phyloP scores from a whole-genome alignment of 2,113 vertebrate genomes.

The Hystrix cristata region DNA sequence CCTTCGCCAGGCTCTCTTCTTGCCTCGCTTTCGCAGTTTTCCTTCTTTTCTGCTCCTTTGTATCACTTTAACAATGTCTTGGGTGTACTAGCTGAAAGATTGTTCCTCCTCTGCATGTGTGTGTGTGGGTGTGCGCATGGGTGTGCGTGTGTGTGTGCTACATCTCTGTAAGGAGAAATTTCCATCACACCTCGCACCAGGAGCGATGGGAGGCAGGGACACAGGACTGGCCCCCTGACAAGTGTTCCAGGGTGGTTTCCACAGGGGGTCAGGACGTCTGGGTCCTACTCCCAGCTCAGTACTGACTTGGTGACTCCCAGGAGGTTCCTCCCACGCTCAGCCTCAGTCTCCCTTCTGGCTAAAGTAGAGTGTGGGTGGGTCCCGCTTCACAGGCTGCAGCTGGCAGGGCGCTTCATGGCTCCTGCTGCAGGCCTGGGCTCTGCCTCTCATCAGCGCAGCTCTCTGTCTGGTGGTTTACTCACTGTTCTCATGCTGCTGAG shows the following conservation, averaged over 20 bases:
- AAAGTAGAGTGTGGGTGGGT: not conserved
- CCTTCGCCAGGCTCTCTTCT: rapidly evolving
- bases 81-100: not conserved
- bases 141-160: not conserved
- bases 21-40: not conserved
- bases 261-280: not conserved
- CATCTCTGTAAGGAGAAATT: not conserved
- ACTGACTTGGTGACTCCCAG: rapidly evolving
- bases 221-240: too few relatives aligned
- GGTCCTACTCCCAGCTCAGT: too few relatives aligned
- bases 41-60: not conserved
- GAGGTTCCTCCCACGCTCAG: not conserved
- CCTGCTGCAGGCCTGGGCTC: not conserved
- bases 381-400: too few relatives aligned
- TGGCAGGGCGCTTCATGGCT: not conserved
- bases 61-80: not conserved
- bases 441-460: not conserved
- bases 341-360: not conserved
- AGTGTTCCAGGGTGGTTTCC: too few relatives aligned
- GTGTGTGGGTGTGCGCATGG: not conserved
- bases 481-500: too few relatives aligned
- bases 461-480: not conserved
- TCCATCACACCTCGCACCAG: not conserved
- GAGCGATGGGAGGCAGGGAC: too few relatives aligned
- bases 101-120: not conserved